Conservation (phyloP, 2,797 vertebrate species). For the Peromyscus nudipes region DNA sequence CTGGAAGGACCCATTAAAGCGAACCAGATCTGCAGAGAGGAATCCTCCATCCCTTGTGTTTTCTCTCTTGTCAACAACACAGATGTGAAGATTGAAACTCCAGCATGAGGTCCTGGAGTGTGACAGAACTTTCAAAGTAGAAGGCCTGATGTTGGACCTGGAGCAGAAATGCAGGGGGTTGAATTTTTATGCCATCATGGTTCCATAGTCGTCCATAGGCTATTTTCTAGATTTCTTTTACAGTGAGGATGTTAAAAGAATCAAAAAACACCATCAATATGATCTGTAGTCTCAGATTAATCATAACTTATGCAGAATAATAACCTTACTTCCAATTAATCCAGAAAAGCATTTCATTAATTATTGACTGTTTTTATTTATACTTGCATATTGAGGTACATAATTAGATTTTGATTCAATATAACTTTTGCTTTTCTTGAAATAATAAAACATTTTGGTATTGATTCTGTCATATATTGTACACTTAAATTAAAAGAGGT, state of each 20-base stretch:
- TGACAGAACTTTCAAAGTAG: neutral
- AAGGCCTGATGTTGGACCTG: neutral
- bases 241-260: constrained; percentile 30
- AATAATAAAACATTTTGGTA: neutral
- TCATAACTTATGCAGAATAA: neutral
- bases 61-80: neutral
- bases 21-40: neutral
- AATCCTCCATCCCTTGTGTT: neutral
- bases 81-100: neutral
- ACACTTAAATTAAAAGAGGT: neutral
- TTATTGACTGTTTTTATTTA: neutral
- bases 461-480: neutral
- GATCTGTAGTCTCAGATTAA: neutral
- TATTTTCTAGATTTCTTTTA: constrained; percentile 18
- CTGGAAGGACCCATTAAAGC: neutral
- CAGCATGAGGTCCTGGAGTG: neutral
- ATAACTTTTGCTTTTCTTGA: neutral
- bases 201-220: neutral
- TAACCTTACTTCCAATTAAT: constrained; percentile 19
- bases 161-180: neutral
- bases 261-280: neutral
- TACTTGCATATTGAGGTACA: constrained; percentile 14
- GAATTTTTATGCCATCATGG: neutral
- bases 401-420: constrained; percentile 52
- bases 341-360: constrained; percentile 31